These are phyloP conservation scores for Megalops cyprinoides DNA, from an alignment of 2,797 vertebrate species.

Conservation along the genomic window DNA sequence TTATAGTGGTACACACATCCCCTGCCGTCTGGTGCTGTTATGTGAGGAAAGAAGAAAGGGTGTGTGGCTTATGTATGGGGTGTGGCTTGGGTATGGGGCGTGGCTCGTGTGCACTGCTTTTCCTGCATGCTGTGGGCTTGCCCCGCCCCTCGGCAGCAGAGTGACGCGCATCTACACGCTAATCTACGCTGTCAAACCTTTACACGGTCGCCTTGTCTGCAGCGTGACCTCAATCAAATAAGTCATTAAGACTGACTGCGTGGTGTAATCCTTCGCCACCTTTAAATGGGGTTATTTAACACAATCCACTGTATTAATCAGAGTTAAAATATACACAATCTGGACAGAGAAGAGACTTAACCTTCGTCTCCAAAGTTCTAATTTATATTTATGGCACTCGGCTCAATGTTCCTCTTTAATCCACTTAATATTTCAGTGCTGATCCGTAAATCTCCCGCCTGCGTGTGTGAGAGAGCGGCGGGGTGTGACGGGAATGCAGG, in stretches of 20 bases:
- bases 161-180: neutral
- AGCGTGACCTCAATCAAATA: slow-evolving; percentile 61
- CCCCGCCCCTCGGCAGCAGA: neutral
- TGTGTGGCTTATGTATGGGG: no score
- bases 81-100: no score
- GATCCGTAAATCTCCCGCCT: slow-evolving; percentile 65
- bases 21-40: no score
- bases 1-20: no score
- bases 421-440: slow-evolving; percentile 71
- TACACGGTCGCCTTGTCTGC: slow-evolving; percentile 50
- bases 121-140: no score
- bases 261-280: slow-evolving; percentile 49
- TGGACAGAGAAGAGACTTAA: slow-evolving; percentile 56
- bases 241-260: slow-evolving; percentile 59
- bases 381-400: slow-evolving; percentile 75
- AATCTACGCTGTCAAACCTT: neutral
- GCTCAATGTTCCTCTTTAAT: slow-evolving; percentile 74
- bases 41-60: no score
- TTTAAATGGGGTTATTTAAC: slow-evolving; percentile 65
- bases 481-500: slow-evolving; percentile 21
- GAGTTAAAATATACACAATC: slow-evolving; percentile 60
- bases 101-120: no score
- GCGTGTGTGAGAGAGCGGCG: slow-evolving; percentile 42
- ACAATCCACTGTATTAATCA: slow-evolving; percentile 67
- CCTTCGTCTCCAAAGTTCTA: slow-evolving; percentile 57